Conservation (phyloP, 2,888 invertebrate species). For the Agrenia bidenticulata region DNA sequence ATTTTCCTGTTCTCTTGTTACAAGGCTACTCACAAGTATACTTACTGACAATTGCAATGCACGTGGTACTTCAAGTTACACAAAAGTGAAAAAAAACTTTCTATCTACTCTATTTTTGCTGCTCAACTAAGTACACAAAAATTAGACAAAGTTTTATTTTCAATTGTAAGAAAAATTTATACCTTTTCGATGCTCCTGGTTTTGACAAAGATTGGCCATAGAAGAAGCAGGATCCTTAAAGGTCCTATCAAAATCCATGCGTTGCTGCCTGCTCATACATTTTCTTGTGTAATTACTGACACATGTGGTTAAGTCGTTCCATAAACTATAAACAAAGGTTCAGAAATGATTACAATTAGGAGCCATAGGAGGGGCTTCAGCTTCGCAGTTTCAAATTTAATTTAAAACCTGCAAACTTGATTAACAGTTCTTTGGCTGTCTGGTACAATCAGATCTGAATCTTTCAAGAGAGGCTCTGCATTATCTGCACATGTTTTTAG, state of each 20-base stretch:
- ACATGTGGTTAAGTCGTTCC: conserved; percentile 48
- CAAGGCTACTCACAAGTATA: too few species aligned
- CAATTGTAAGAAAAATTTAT: too few species aligned
- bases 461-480: conserved; percentile 44
- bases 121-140: too few species aligned
- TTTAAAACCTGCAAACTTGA: conserved; percentile 47
- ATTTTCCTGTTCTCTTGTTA: too few species aligned
- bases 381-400: too few species aligned
- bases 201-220: conserved; percentile 49
- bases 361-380: neutral
- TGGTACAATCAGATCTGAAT: conserved; percentile 41
- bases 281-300: conserved; percentile 36
- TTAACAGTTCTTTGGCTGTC: conserved; percentile 39
- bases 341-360: neutral
- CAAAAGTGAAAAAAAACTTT: too few species aligned
- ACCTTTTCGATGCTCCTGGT: conserved; percentile 50
- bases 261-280: conserved; percentile 40
- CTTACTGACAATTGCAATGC: too few species aligned
- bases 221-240: conserved; percentile 49
- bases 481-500: conserved; percentile 46
- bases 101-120: too few species aligned
- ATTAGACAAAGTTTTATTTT: too few species aligned
- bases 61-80: too few species aligned
- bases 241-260: conserved; percentile 46
- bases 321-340: conserved; percentile 37